A percentile compares a stretch with the other conserved stretches of the same genome.
These are phyloP conservation scores for Ecdyonurus torrentis DNA, from an alignment of 2,888 invertebrate species.

Conservation along the genomic window DNA sequence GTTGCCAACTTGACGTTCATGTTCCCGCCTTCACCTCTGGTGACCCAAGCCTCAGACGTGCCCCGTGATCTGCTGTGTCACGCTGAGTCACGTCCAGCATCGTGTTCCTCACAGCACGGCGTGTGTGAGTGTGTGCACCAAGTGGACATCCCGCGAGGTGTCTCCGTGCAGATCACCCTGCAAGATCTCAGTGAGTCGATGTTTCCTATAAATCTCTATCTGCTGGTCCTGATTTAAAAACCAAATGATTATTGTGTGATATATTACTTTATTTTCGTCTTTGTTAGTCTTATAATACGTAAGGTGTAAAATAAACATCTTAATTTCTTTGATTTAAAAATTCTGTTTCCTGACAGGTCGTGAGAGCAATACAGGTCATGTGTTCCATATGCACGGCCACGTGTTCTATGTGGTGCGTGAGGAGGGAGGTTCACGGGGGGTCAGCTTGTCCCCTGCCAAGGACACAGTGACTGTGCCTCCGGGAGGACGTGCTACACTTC, in stretches of 20 bases:
- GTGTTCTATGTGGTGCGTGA: conserved; percentile 42
- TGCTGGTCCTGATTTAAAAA: no score
- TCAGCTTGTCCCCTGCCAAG: conserved; percentile 34
- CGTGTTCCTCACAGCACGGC: conserved; percentile 15
- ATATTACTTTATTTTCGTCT: no score
- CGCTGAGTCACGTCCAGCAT: conserved; percentile 12
- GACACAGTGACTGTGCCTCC: conserved; percentile 59
- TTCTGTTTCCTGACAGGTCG: conserved; percentile 32
- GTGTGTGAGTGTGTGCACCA: conserved; percentile 58
- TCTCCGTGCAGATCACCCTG: conserved; percentile 54
- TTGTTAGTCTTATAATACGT: no score
- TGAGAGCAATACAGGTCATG: conserved; percentile 39
- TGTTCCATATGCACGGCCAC: conserved; percentile 62
- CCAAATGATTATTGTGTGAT: no score
- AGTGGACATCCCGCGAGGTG: conserved; percentile 44
- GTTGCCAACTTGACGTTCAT: conserved; percentile 58
- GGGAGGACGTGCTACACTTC: conserved; percentile 47
- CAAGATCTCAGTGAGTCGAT: conserved; percentile 47
- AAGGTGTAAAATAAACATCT: neutral
- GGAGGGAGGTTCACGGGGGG: neutral
- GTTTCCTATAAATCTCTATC: neutral
- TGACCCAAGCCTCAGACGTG: conserved; percentile 51
- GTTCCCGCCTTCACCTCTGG: conserved; percentile 57
- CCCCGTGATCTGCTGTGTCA: conserved; percentile 17
- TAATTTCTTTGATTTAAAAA: neutral